Evolutionary conservation across 2,888 invertebrate genomes (phyloP).

Genomic region (Macropis europaea): DNA sequence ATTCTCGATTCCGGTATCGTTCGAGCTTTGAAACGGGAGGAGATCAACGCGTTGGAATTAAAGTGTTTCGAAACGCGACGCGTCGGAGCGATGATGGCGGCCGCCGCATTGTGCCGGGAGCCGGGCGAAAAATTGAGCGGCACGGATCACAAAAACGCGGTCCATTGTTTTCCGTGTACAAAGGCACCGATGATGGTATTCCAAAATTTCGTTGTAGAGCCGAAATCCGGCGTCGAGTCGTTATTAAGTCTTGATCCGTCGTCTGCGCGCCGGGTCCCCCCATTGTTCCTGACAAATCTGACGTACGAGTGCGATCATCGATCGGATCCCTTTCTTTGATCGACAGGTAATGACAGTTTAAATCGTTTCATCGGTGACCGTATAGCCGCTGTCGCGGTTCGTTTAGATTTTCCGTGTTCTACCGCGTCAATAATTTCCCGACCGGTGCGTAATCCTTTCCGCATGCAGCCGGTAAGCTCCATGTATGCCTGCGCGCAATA

Average conservation of each 20-base stretch:
- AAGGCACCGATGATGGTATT: constrained; percentile 46
- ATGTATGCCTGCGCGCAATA: constrained; percentile 68
- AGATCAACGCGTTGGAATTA: constrained; percentile 18
- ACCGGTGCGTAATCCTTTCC: constrained; percentile 74
- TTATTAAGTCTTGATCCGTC: constrained; percentile 76
- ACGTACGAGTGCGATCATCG: constrained; percentile 75
- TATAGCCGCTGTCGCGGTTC: constrained; percentile 63
- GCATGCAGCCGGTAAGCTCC: constrained; percentile 76
- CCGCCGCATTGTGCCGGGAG: constrained; percentile 20
- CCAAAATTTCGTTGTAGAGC: constrained; percentile 55
- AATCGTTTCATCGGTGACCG: constrained; percentile 68
- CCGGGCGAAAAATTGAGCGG: constrained; percentile 41
- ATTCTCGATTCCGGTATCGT: no score
- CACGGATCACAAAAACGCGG: constrained; percentile 28
- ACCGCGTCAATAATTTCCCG: constrained; percentile 73
- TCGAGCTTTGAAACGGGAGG: no score
- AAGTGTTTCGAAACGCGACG: constrained; percentile 12
- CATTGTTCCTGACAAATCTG: constrained; percentile 76
- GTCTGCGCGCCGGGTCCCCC: constrained; percentile 48
- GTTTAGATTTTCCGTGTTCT: constrained; percentile 62
- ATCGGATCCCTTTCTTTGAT: constrained; percentile 78
- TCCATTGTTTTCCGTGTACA: constrained; percentile 47
- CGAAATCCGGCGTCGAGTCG: constrained; percentile 60
- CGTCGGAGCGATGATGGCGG: constrained; percentile 6
- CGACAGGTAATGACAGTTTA: constrained; percentile 79